Evolutionary conservation across 2,888 invertebrate species (phyloP), one percentile per base, ranked within the genome.

Genomic region (Phortica okadai): DNA sequence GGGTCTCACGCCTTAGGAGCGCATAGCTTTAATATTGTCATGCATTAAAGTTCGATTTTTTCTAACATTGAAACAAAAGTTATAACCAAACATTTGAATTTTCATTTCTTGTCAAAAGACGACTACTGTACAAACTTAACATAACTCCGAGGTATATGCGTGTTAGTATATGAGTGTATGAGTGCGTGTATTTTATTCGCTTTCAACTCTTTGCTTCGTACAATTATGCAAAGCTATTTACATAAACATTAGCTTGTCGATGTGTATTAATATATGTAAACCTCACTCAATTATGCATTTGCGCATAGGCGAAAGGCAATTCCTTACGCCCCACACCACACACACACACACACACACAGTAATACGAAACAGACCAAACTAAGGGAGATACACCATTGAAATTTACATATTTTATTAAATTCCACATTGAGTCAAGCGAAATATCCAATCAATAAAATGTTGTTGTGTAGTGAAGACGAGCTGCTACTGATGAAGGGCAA

Each of bases 321-420:
- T 21, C 16, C 45, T 21, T n/a, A 56, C 16, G 56, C n/a, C n/a
- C 56, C 14, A 56, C 33, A 33, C 33, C 7, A 56, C 56, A 54
- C 7, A 56, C 56, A 50, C 11, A 50, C 50, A 10, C 33, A 56
- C 56, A 50, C 11, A 50, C 50, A 10, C 33, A 33, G 33, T 33
- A 5, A 33, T 33, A 33, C 3, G 1, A 33, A 33, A 33, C 33
- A 59, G 16, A 7, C 25, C 6, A 62, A 25, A 7, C 21, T 16
- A 62, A 25, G 10, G 62, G 21, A 16, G 10, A 10, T 14, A 54
- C 25, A 16, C 33, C 64, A 59, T 33, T 54, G 58, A 82, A 85
- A 84, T 89, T 89, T 83, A 81, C 84, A 89, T 88, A 85, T 85
- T 89, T 87, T 88, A 88, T 89, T 84, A 83, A 87, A 88, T 87